phyloP scores from a whole-genome alignment of 2,888 invertebrate genomes.

The Caenorhabditis afra region DNA sequence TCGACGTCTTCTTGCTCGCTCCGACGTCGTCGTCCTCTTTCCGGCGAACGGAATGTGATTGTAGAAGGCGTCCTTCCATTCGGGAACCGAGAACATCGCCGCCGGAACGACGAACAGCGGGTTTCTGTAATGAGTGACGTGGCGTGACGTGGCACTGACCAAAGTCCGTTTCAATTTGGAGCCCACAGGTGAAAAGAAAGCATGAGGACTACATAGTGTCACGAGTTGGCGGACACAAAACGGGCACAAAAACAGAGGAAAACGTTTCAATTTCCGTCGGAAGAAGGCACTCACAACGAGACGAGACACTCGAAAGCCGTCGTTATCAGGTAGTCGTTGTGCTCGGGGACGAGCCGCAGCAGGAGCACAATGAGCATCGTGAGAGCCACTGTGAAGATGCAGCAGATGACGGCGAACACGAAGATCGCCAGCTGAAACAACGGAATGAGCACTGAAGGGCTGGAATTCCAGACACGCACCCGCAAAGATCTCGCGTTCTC shows the following conservation, averaged over 20 bases:
- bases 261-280: not conserved
- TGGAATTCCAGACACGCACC: not conserved
- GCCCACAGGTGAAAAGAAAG: not conserved
- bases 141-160: not conserved
- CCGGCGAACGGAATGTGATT: conserved; percentile 25
- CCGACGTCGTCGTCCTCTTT: not conserved
- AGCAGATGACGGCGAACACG: conserved; percentile 40
- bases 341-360: conserved; percentile 13
- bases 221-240: too few relatives aligned
- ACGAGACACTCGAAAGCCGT: conserved; percentile 37
- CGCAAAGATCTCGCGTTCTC: conserved; percentile 42
- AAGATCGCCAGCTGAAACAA: conserved; percentile 44
- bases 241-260: not conserved
- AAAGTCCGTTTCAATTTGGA: too few relatives aligned
- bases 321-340: conserved; percentile 25
- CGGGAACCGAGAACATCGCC: conserved; percentile 41
- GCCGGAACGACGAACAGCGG: conserved; percentile 48
- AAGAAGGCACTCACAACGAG: conserved; percentile 30
- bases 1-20: too few relatives aligned
- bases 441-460: not conserved
- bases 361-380: not conserved
- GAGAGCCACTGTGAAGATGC: conserved; percentile 19
- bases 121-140: conserved; percentile 24
- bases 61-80: conserved; percentile 40
- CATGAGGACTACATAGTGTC: too few relatives aligned